Evolutionary conservation across 2,797 vertebrate species (phyloP).

Genomic region (Neomorphus geoffroyi): DNA sequence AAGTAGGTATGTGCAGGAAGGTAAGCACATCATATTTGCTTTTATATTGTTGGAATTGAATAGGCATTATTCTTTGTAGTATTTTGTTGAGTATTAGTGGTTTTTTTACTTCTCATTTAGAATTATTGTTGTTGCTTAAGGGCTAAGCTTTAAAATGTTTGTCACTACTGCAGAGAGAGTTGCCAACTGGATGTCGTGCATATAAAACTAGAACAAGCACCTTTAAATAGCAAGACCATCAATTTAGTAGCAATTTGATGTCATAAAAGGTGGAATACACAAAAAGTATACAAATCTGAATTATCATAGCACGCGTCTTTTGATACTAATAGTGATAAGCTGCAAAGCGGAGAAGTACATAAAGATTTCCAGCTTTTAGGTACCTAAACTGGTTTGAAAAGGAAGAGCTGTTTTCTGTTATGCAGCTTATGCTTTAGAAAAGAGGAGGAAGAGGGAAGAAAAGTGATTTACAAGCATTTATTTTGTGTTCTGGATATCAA

Average conservation of each 20-base stretch:
- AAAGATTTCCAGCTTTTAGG: neutral
- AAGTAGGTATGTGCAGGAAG: neutral
- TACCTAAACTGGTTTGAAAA: neutral
- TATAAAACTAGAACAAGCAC: conserved; percentile 28
- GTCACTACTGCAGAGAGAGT: neutral
- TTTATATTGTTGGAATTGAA: neutral
- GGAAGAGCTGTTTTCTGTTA: neutral
- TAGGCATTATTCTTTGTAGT: neutral
- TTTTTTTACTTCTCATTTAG: neutral
- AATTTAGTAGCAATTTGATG: neutral
- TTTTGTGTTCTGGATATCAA: neutral
- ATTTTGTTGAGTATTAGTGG: neutral
- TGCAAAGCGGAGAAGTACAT: neutral
- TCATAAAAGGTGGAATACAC: neutral
- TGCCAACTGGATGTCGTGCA: conserved; percentile 28
- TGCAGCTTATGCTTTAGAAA: neutral
- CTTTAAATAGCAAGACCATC: conserved; percentile 19
- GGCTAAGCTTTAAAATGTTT: conserved; percentile 1
- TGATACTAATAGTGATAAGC: neutral
- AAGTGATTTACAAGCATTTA: neutral
- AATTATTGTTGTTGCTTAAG: neutral
- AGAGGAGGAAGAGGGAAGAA: neutral
- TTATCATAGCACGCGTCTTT: neutral
- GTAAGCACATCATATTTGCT: neutral
- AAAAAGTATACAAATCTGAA: neutral